A percentile compares a stretch with the other conserved stretches of the same genome.
Conservation (phyloP, 2,797 vertebrate genomes). For the Pseudocheirus occidentalis region DNA sequence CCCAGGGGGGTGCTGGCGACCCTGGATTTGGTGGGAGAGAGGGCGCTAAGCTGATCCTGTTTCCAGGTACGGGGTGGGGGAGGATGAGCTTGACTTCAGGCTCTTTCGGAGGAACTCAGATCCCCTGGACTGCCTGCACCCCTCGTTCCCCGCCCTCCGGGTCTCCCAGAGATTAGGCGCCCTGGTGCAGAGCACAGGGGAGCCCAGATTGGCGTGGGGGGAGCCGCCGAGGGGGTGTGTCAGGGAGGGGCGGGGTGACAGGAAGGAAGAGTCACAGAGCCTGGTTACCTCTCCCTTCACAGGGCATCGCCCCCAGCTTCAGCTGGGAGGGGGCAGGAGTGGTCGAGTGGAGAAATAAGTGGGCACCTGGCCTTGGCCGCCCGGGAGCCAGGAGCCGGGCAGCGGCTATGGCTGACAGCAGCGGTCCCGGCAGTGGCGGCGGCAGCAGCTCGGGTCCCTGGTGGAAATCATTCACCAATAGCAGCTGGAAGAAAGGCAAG, state of each 20-base stretch:
- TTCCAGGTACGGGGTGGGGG: background rate
- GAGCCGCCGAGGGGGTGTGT: background rate
- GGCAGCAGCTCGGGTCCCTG: slow-evolving; percentile 81
- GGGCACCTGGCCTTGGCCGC: background rate
- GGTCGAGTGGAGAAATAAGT: background rate
- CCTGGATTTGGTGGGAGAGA: background rate
- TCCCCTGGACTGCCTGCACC: background rate
- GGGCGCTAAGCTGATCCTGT: background rate
- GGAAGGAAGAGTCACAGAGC: slow-evolving; percentile 12
- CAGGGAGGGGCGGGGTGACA: background rate
- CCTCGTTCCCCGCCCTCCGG: background rate
- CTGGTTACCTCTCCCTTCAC: slow-evolving; percentile 23
- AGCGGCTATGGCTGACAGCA: background rate
- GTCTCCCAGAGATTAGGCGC: background rate
- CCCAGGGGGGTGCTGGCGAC: background rate
- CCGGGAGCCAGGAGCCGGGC: background rate
- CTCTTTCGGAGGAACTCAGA: background rate
- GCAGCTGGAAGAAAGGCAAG: slow-evolving; percentile 88
- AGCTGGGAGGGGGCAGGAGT: background rate
- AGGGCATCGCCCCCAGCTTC: background rate
- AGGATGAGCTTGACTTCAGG: background rate
- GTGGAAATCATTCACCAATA: slow-evolving; percentile 91
- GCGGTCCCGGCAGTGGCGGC: slow-evolving; percentile 31
- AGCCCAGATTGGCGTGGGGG: background rate
- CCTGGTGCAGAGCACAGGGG: background rate